Evolutionary conservation across 2,797 vertebrate species (phyloP).

Genomic region (Craterocephalus amniculus): DNA sequence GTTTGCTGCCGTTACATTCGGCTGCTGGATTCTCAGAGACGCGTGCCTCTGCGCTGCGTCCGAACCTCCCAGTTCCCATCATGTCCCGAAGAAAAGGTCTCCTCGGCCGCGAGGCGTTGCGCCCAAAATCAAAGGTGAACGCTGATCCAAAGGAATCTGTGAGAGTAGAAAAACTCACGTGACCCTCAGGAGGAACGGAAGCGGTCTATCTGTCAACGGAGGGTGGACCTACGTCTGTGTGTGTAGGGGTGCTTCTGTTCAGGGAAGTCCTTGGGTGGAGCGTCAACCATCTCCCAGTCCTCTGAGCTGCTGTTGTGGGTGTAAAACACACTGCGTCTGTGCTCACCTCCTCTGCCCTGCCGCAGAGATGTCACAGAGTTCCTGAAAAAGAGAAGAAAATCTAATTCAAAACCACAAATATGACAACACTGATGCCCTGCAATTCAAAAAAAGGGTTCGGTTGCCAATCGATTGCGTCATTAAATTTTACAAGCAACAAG

Average conservation of each 20-base stretch:
- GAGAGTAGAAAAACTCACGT: slow-evolving; percentile 3
- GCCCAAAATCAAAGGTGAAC: slow-evolving; percentile 91
- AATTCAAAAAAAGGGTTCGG: not conserved
- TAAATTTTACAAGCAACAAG: too few relatives aligned
- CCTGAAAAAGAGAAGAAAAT: slow-evolving; percentile 73
- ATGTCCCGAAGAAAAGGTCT: slow-evolving; percentile 85
- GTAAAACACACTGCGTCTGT: slow-evolving; percentile 92
- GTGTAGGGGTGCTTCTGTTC: slow-evolving; percentile 86
- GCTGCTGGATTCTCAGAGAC: slow-evolving; percentile 75
- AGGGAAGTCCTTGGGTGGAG: slow-evolving; percentile 86
- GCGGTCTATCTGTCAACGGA: not conserved
- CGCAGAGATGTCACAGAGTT: slow-evolving; percentile 95
- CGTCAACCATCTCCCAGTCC: slow-evolving; percentile 95
- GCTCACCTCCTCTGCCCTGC: slow-evolving; percentile 83
- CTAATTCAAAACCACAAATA: not conserved
- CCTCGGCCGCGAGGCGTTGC: slow-evolving; percentile 82
- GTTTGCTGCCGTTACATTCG: slow-evolving; percentile 82
- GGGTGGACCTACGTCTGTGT: slow-evolving; percentile 69
- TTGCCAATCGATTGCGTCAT: too few relatives aligned
- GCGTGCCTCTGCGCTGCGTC: slow-evolving; percentile 61
- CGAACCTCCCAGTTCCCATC: slow-evolving; percentile 78
- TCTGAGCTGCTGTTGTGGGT: slow-evolving; percentile 80
- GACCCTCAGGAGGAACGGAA: not conserved
- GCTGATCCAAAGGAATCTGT: slow-evolving; percentile 85
- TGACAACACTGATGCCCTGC: not conserved